Percentiles rank a stretch among this genome's conserved stretches.
phyloP scores from a whole-genome alignment of 2,797 vertebrate genomes.

The Peromyscus eremicus region DNA sequence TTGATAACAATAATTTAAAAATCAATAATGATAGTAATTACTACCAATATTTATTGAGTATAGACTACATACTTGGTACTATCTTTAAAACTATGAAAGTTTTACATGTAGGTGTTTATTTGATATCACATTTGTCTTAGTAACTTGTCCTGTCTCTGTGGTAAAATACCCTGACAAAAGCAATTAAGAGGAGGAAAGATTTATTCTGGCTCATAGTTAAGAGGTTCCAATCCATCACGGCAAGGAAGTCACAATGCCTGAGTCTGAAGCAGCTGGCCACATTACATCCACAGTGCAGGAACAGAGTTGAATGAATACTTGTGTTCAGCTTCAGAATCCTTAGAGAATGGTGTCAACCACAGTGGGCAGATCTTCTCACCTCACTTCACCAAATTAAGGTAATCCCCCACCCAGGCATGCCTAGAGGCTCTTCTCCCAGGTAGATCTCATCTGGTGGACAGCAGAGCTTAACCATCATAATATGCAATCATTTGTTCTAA shows the following conservation, averaged over 20 bases:
- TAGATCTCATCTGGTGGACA: neutral
- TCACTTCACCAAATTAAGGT: neutral
- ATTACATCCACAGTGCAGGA: neutral
- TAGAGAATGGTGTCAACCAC: neutral
- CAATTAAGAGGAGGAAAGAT: neutral
- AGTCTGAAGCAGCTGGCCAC: neutral
- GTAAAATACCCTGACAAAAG: neutral
- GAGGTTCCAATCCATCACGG: neutral
- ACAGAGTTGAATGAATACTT: neutral
- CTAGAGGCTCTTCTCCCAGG: neutral
- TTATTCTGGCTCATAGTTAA: neutral
- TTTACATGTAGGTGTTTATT: neutral
- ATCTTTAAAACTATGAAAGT: neutral
- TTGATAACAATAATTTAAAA: neutral
- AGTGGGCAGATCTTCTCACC: neutral
- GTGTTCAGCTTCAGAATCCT: neutral
- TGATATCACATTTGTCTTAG: neutral
- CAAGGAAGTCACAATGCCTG: neutral
- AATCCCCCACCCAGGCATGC: neutral
- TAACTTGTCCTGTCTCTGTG: neutral
- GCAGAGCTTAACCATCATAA: neutral
- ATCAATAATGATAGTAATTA: neutral
- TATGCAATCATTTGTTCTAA: conserved; percentile 5
- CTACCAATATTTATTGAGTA: neutral
- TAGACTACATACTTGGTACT: neutral